Conservation (phyloP, 2,888 invertebrate genomes). For the Tortrix viridana region DNA sequence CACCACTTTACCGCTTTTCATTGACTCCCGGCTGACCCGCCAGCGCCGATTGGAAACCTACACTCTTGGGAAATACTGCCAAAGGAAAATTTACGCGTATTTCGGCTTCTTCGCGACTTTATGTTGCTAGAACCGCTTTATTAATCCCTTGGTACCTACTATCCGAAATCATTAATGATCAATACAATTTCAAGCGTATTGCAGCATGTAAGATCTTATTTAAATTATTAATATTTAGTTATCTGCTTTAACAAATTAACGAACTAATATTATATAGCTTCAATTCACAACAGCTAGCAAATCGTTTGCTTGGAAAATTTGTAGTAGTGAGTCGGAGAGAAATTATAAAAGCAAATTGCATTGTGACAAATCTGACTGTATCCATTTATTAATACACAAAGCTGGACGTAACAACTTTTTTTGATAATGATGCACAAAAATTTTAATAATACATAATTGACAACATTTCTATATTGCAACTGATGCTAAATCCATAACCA, state of each 20-base stretch:
- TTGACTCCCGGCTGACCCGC: constrained; percentile 79
- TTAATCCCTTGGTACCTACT: constrained; percentile 47
- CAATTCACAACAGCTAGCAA: not conserved
- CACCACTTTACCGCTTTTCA: constrained; percentile 82
- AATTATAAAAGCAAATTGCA: constrained; percentile 50
- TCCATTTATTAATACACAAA: constrained; percentile 60
- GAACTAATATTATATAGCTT: too few species aligned
- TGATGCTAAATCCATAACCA: too few species aligned
- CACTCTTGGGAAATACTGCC: constrained; percentile 70
- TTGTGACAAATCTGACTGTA: constrained; percentile 65
- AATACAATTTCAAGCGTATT: too few species aligned
- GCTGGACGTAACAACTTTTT: too few species aligned
- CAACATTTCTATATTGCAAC: too few species aligned
- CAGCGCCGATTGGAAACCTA: constrained; percentile 78
- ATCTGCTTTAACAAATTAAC: too few species aligned
- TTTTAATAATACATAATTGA: too few species aligned
- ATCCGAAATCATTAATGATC: not conserved
- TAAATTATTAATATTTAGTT: too few species aligned
- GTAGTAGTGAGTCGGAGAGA: constrained; percentile 42
- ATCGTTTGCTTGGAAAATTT: constrained; percentile 18
- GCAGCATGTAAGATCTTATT: too few species aligned
- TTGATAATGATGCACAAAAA: too few species aligned
- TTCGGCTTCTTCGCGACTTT: constrained; percentile 55
- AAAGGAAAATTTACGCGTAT: constrained; percentile 69
- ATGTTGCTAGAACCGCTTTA: constrained; percentile 45